phyloP scores from a whole-genome alignment of 2,888 invertebrate species.

The Elmis aenea region DNA sequence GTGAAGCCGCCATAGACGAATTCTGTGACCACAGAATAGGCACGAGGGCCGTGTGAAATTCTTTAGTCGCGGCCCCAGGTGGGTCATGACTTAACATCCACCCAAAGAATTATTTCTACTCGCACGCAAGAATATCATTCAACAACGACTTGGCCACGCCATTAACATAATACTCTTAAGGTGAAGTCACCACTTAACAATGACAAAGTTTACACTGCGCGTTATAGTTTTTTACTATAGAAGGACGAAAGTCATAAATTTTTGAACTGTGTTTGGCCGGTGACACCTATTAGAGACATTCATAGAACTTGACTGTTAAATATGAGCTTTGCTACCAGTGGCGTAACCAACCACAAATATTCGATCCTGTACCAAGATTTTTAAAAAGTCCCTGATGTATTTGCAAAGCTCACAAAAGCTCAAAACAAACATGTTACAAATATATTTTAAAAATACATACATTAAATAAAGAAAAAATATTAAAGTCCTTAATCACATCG shows the following conservation, averaged over 20 bases:
- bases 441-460: too few relatives aligned
- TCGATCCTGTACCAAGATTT: too few relatives aligned
- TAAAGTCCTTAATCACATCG: too few relatives aligned
- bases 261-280: constrained; percentile 26
- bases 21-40: constrained; percentile 14
- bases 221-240: constrained; percentile 22
- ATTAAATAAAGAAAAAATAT: too few relatives aligned
- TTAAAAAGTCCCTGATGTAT: too few relatives aligned
- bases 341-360: too few relatives aligned
- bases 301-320: constrained; percentile 10
- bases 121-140: not conserved
- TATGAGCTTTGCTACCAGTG: too few relatives aligned
- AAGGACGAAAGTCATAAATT: constrained; percentile 30
- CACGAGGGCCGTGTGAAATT: constrained; percentile 31
- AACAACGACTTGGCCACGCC: constrained; percentile 10
- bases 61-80: constrained; percentile 27
- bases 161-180: constrained; percentile 9
- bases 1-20: constrained; percentile 13
- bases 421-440: too few relatives aligned
- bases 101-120: constrained; percentile 10
- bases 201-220: constrained; percentile 25
- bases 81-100: constrained; percentile 18
- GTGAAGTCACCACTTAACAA: constrained; percentile 18
- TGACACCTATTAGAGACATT: constrained; percentile 34
- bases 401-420: too few relatives aligned